These are phyloP conservation scores for Phytoseiulus persimilis DNA, from an alignment of 2,888 invertebrate species.

Conservation along the genomic window DNA sequence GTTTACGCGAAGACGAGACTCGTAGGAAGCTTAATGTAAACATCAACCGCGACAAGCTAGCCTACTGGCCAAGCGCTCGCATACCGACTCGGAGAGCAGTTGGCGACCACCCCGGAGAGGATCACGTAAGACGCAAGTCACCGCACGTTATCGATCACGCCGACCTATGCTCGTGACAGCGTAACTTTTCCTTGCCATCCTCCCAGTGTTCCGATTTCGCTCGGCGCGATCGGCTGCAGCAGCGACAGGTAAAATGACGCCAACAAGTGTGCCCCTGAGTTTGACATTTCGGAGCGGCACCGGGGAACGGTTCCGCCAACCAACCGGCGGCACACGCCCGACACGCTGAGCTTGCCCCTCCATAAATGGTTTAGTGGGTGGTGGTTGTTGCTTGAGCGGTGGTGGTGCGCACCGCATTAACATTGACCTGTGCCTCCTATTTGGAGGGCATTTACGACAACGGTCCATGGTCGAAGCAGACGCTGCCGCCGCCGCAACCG, in stretches of 20 bases:
- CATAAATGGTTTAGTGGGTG: slow-evolving; percentile 5
- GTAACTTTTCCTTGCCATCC: neutral
- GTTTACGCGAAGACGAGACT: neutral
- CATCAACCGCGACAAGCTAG: neutral
- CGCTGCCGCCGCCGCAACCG: neutral
- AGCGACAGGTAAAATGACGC: neutral
- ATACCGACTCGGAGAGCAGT: neutral
- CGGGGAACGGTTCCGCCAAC: neutral
- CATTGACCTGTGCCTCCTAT: slow-evolving; percentile 5
- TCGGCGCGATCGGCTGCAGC: neutral
- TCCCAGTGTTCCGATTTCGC: neutral
- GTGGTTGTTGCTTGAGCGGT: neutral
- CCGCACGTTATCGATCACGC: neutral
- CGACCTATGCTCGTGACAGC: neutral
- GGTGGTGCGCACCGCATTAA: neutral
- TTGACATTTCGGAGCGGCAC: neutral
- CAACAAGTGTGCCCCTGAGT: neutral
- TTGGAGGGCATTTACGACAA: neutral
- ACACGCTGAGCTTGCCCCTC: neutral
- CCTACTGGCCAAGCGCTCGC: neutral
- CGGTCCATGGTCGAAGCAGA: neutral
- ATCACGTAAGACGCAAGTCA: neutral
- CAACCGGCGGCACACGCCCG: neutral
- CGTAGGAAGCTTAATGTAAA: neutral
- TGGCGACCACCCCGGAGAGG: neutral